phyloP scores from a whole-genome alignment of 2,888 invertebrate species.

The Yponomeuta malinellus region DNA sequence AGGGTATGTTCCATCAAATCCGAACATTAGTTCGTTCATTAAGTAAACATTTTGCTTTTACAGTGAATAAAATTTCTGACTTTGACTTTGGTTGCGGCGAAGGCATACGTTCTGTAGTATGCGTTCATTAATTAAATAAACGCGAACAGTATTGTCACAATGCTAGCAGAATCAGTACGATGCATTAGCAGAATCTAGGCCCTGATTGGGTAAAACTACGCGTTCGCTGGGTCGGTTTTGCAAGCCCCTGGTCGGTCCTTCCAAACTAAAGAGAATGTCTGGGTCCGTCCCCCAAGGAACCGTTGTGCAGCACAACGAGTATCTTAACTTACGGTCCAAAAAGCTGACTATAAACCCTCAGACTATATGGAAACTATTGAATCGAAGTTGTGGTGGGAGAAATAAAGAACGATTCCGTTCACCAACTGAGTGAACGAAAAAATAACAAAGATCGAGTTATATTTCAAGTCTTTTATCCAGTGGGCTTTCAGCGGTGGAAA shows the following conservation, averaged over 20 bases:
- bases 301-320: conserved; percentile 36
- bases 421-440: background rate
- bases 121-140: too few relatives aligned
- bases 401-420: conserved; percentile 18
- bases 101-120: too few relatives aligned
- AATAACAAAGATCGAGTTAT: background rate
- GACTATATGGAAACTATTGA: conserved; percentile 45
- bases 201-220: background rate
- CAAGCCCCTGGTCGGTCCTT: background rate
- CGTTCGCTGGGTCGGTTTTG: background rate
- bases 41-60: too few relatives aligned
- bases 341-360: conserved; percentile 32
- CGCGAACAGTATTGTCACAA: too few relatives aligned
- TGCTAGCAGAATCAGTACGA: too few relatives aligned
- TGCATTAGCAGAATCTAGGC: too few relatives aligned
- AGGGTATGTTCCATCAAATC: too few relatives aligned
- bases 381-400: conserved; percentile 23
- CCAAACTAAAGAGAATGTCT: conserved; percentile 12
- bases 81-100: too few relatives aligned
- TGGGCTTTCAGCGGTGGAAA: background rate
- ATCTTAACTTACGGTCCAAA: conserved; percentile 43
- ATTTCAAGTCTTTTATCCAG: background rate
- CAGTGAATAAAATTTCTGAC: too few relatives aligned
- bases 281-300: conserved; percentile 24
- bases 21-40: too few relatives aligned